Percentiles rank a stretch among this genome's conserved stretches.
These are phyloP conservation scores for Leucophora obtusa DNA, from an alignment of 2,888 invertebrate genomes.

Conservation along the genomic window DNA sequence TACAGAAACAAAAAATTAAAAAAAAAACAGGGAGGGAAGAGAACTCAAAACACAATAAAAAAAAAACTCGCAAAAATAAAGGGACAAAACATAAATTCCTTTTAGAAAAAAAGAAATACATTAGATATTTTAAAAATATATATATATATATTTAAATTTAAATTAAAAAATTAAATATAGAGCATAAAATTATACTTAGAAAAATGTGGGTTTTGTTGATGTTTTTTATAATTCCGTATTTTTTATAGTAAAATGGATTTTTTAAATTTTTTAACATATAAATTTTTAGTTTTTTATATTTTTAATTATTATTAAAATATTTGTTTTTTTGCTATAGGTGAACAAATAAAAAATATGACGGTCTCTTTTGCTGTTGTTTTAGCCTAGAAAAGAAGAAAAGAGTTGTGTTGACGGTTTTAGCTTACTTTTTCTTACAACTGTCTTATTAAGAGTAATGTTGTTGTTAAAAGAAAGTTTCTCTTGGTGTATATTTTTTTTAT, in stretches of 20 bases:
- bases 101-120: constrained; percentile 50
- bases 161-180: constrained; percentile 49
- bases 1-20: constrained; percentile 27
- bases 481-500: constrained; percentile 22
- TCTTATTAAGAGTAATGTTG: constrained; percentile 29
- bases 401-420: constrained; percentile 27
- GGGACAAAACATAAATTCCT: constrained; percentile 43
- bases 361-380: constrained; percentile 36
- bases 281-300: constrained; percentile 28
- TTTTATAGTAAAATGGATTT: constrained; percentile 47
- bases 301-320: constrained; percentile 26
- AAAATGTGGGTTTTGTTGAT: constrained; percentile 51
- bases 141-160: constrained; percentile 49
- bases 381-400: constrained; percentile 52
- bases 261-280: constrained; percentile 49
- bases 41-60: constrained; percentile 30
- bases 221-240: constrained; percentile 49
- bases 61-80: constrained; percentile 28
- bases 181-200: constrained; percentile 61
- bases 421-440: constrained; percentile 46
- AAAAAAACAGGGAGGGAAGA: constrained; percentile 19
- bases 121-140: constrained; percentile 51
- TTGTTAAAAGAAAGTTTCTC: constrained; percentile 40
- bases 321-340: constrained; percentile 22
- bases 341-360: constrained; percentile 46